Conservation (phyloP, 2,797 vertebrate species). For the Etheostoma nigrum region DNA sequence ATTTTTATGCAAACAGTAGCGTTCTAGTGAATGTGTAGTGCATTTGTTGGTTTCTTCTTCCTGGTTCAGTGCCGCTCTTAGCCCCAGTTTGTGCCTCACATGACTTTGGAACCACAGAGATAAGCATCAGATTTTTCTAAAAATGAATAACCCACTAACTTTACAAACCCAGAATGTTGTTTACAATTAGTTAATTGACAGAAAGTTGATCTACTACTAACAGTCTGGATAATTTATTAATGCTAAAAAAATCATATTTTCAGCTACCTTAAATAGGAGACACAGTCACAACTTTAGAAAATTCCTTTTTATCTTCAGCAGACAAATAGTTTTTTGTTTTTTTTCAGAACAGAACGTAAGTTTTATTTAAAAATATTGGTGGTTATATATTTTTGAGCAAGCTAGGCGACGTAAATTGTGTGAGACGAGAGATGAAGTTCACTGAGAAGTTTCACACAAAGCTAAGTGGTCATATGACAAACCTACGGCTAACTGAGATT, state of each 20-base stretch:
- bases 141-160: not conserved
- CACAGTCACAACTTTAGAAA: too few relatives aligned
- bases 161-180: not conserved
- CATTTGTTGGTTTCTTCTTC: not conserved
- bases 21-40: not conserved
- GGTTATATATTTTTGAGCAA: too few relatives aligned
- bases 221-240: not conserved
- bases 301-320: too few relatives aligned
- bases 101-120: conserved; percentile 9
- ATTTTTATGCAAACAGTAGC: conserved; percentile 5
- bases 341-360: too few relatives aligned
- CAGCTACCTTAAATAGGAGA: too few relatives aligned
- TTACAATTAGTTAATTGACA: not conserved
- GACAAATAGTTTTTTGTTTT: too few relatives aligned
- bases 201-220: not conserved
- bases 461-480: too few relatives aligned
- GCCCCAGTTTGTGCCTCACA: conserved; percentile 4
- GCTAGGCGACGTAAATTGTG: too few relatives aligned
- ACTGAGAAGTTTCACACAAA: too few relatives aligned
- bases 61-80: not conserved
- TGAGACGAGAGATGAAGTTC: too few relatives aligned
- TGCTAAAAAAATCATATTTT: not conserved
- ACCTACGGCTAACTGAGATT: too few relatives aligned
- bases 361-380: too few relatives aligned
- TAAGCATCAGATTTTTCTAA: not conserved